These are phyloP conservation scores for Sarcophaga rosellei DNA, from an alignment of 2,888 invertebrate genomes.

Conservation along the genomic window DNA sequence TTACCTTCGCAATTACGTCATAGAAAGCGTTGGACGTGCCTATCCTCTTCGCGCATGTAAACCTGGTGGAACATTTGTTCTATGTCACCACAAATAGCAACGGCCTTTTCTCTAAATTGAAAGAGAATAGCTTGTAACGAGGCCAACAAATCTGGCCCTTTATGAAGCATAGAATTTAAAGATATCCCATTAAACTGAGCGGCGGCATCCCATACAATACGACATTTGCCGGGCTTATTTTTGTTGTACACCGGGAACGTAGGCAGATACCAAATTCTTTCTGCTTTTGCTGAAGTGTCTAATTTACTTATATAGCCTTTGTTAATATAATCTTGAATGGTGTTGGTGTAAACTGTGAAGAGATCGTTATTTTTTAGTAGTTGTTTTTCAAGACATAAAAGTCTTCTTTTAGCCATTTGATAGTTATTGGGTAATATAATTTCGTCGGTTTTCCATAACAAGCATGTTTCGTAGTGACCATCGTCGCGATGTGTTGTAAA, in stretches of 20 bases:
- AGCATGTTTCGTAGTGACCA: conserved; percentile 17
- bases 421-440: conserved; percentile 19
- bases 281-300: conserved; percentile 42
- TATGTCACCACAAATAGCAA: no score
- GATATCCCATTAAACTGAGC: conserved; percentile 62
- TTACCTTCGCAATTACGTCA: neutral
- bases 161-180: conserved; percentile 71
- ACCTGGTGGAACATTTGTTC: no score
- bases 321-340: conserved; percentile 19
- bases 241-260: no score
- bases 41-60: conserved; percentile 29
- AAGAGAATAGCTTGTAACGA: conserved; percentile 72
- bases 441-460: conserved; percentile 18
- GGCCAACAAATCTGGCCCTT: no score
- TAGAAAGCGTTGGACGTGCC: conserved; percentile 22
- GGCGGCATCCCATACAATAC: no score
- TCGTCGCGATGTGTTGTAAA: conserved; percentile 29
- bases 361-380: conserved; percentile 10
- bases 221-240: conserved; percentile 68
- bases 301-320: conserved; percentile 37
- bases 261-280: conserved; percentile 70
- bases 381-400: no score
- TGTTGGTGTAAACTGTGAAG: conserved; percentile 2
- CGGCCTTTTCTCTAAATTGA: no score
- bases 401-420: no score